Evolutionary conservation across 2,888 invertebrate genomes (phyloP).

Genomic region (Hemithea aestivaria): DNA sequence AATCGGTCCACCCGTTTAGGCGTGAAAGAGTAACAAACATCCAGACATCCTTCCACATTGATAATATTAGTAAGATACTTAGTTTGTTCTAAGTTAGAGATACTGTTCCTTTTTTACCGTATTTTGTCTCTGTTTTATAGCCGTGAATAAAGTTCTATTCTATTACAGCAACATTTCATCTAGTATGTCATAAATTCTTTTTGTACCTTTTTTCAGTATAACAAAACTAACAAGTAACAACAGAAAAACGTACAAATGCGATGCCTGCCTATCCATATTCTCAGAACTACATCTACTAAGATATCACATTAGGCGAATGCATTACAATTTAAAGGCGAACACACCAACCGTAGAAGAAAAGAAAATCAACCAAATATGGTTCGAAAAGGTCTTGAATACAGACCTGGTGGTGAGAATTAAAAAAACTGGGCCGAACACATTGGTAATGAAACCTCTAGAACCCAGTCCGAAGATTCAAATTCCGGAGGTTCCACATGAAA

Average conservation of each 20-base stretch:
- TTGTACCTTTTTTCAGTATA: slow-evolving; percentile 1
- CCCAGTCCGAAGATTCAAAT: slow-evolving; percentile 31
- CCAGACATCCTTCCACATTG: too few relatives aligned
- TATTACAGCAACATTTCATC: too few relatives aligned
- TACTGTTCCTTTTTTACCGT: too few relatives aligned
- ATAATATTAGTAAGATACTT: too few relatives aligned
- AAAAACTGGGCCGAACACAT: slow-evolving; percentile 38
- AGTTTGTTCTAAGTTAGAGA: too few relatives aligned
- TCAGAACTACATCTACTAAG: too few relatives aligned
- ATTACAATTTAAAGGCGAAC: slow-evolving; percentile 43
- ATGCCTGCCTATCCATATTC: slow-evolving; percentile 37
- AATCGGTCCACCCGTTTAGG: too few relatives aligned
- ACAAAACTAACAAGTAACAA: neutral
- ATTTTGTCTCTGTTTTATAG: too few relatives aligned
- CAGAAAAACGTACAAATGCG: slow-evolving; percentile 25
- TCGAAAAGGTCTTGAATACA: slow-evolving; percentile 48
- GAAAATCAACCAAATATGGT: slow-evolving; percentile 52
- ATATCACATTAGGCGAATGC: slow-evolving; percentile 45
- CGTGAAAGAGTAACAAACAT: too few relatives aligned
- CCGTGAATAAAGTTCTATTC: too few relatives aligned
- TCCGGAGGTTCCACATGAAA: slow-evolving; percentile 17
- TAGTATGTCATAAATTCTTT: too few relatives aligned
- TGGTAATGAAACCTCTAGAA: slow-evolving; percentile 40
- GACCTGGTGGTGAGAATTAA: slow-evolving; percentile 44
- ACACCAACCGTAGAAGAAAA: slow-evolving; percentile 35